Evolutionary conservation across 2,797 vertebrate genomes (phyloP).

Genomic region (Gallinago solitaria): DNA sequence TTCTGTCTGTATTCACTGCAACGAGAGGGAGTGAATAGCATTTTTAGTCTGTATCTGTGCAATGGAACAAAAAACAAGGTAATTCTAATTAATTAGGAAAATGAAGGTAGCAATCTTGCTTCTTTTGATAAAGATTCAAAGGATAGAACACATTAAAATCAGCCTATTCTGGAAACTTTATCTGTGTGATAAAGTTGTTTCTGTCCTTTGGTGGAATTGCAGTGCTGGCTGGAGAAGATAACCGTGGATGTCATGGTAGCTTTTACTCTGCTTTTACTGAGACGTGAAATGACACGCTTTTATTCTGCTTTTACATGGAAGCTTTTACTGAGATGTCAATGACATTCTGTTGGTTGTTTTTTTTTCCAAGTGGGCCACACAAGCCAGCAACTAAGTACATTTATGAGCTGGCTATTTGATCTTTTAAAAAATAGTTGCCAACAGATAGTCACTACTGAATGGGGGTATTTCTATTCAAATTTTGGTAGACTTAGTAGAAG

Average conservation of each 20-base stretch:
- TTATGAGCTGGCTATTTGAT: not conserved
- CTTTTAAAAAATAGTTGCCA: not conserved
- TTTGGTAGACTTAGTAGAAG: not conserved
- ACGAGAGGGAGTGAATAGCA: not conserved
- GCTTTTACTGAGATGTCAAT: not conserved
- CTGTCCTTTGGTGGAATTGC: not conserved
- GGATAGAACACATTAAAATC: not conserved
- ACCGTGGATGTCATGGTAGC: not conserved
- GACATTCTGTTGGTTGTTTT: not conserved
- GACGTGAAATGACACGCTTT: not conserved
- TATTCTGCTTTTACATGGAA: too few species aligned
- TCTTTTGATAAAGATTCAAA: not conserved
- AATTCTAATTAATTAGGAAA: not conserved
- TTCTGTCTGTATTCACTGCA: conserved; percentile 57
- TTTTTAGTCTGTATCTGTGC: not conserved
- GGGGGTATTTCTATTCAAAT: not conserved
- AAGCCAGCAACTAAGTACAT: not conserved
- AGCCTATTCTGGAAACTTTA: not conserved
- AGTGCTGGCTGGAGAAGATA: not conserved
- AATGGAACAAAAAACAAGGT: not conserved
- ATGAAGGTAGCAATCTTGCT: not conserved
- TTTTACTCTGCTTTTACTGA: not conserved
- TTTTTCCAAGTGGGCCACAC: not conserved
- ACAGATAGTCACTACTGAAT: not conserved
- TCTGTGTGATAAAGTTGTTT: not conserved